Evolutionary conservation across 2,113 vertebrate species (phyloP), one percentile per base, ranked within the genome.

Genomic region (Ochotona princeps): DNA sequence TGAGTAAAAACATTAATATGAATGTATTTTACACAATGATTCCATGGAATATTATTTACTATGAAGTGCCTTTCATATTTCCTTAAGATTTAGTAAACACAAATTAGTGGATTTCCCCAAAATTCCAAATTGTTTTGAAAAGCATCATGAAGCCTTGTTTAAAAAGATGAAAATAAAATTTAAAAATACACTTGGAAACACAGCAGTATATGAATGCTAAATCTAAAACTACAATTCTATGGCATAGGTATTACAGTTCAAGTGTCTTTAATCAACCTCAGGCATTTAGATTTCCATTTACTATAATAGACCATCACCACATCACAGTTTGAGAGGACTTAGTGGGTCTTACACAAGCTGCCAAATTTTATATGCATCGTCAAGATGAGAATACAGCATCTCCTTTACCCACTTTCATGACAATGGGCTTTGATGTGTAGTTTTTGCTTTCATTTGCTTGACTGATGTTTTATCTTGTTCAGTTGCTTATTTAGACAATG

Each of bases 61-160:
- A 84, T 35, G 14, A 89, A 85, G 18, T 3, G 47, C 13, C 91
- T 7, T 47, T 88, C 28, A 38, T 81, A 67, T 35, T 61, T 75
- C 21, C 87, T 93, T 63, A 87, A 94, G 66, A 88, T 87, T 8
- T 96, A 89, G 44, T 54, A 74, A 95, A 88, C 32, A 73, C n/a
- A 70, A 86, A 23, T 7, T 25, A 78, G 17, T 88, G 67, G 9
- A 21, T 76, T 76, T 93, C 17, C 47, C 30, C 72, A 76, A 80
- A 63, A 75, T 7, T 38, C 10, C 26, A 67, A 51, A 11, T 83
- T 63, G 60, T 47, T 83, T 70, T 61, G 67, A 61, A 73, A 49
- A 63, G 30, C 26, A 28, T 60, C 35, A 66, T 83, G 63, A 94
- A 97, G 90, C 14, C 49, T 25, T 61, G 44, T 35, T 38, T 25